Conservation (phyloP, 2,797 vertebrate genomes). For the Scleropages formosus region DNA sequence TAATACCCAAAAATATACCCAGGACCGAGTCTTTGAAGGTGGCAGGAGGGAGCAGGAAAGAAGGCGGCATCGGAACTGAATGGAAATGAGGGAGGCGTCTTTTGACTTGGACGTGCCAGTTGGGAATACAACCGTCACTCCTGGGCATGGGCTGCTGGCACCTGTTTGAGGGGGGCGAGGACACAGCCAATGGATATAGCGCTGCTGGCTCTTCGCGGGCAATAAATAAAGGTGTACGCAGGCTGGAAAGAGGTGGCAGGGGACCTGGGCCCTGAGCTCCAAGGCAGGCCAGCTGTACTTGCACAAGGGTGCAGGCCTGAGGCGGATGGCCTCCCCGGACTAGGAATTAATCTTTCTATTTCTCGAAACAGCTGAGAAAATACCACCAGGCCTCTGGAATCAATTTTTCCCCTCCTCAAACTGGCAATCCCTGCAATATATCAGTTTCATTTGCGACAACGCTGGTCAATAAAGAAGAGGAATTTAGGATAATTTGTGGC, state of each 20-base stretch:
- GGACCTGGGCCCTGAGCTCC: not conserved
- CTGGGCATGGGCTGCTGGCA: conserved; percentile 20
- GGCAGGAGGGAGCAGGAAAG: not conserved
- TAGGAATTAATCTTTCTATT: not conserved
- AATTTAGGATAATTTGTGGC: not conserved
- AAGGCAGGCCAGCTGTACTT: not conserved
- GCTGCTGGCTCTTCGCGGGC: conserved; percentile 15
- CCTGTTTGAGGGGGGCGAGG: not conserved
- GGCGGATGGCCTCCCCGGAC: too few species aligned
- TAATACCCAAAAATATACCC: not conserved
- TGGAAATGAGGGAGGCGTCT: conserved; percentile 22
- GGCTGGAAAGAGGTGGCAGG: conserved; percentile 5
- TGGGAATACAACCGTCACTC: conserved; percentile 22
- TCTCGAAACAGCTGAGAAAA: conserved; percentile 14
- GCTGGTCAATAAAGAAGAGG: not conserved
- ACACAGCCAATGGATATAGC: conserved; percentile 19
- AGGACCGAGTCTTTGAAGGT: conserved; percentile 15
- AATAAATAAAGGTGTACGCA: conserved; percentile 11
- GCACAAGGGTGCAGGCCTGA: conserved; percentile 11
- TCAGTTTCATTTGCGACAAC: not conserved
- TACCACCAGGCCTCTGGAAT: not conserved
- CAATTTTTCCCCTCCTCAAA: not conserved
- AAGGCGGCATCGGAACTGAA: conserved; percentile 13
- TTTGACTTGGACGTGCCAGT: conserved; percentile 17
- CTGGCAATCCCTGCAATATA: not conserved